Evolutionary conservation across 2,888 invertebrate species (phyloP).

Genomic region (Lingula anatina): DNA sequence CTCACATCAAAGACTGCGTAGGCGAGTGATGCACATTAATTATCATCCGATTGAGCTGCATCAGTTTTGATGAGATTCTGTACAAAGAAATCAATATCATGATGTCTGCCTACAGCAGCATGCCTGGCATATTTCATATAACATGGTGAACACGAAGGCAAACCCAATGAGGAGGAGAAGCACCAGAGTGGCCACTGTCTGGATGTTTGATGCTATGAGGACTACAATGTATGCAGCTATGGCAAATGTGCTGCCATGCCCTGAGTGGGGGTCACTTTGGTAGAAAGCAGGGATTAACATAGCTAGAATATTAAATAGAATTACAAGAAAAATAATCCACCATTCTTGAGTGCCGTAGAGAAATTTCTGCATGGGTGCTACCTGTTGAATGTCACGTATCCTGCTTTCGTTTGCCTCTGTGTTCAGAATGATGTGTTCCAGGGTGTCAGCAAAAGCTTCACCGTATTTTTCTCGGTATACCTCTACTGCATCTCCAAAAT

Average conservation of each 20-base stretch:
- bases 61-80: too few relatives aligned
- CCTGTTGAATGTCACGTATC: neutral
- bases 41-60: too few relatives aligned
- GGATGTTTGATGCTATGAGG: too few relatives aligned
- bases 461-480: neutral
- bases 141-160: too few relatives aligned
- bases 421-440: neutral
- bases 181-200: too few relatives aligned
- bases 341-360: neutral
- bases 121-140: too few relatives aligned
- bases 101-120: too few relatives aligned
- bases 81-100: too few relatives aligned
- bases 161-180: too few relatives aligned
- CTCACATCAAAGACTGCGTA: too few relatives aligned
- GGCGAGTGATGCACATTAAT: too few relatives aligned
- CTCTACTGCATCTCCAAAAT: neutral
- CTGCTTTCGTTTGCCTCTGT: neutral
- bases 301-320: neutral
- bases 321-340: neutral
- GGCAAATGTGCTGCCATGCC: neutral
- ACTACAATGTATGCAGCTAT: neutral
- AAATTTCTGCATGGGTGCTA: neutral
- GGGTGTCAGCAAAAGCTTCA: neutral
- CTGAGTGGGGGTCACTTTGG: neutral
- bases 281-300: neutral